Conservation (phyloP, 2,113 vertebrate genomes). For the Indicator maculatus region DNA sequence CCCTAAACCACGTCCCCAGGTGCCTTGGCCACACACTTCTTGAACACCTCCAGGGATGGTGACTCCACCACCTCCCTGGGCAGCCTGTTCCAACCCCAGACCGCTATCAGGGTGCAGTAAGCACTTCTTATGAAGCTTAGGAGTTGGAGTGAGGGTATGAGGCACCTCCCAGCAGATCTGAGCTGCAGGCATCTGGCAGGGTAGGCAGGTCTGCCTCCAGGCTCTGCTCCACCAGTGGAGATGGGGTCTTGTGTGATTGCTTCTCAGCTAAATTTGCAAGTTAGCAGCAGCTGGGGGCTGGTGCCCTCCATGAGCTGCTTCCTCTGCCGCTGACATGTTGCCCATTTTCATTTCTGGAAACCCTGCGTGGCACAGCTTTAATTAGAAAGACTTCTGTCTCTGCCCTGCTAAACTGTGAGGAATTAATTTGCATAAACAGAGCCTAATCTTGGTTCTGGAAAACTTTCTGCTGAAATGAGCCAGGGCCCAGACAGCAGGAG, state of each 20-base stretch:
- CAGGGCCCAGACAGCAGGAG: background rate
- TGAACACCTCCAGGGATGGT: no score
- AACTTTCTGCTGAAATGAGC: background rate
- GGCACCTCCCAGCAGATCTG: background rate
- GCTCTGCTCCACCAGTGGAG: background rate
- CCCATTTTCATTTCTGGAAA: constrained; percentile 32
- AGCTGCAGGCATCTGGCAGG: background rate
- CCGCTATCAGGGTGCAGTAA: background rate
- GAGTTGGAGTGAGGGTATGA: fast-evolving
- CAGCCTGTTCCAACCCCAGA: no score
- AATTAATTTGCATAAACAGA: constrained; percentile 23
- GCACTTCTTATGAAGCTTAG: background rate
- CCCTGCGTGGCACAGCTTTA: constrained; percentile 24
- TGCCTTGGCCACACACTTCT: no score
- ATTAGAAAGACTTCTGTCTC: constrained; percentile 37
- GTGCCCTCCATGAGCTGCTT: background rate
- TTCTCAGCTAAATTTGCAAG: background rate
- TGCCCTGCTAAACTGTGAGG: constrained; percentile 24
- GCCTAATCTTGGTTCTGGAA: background rate
- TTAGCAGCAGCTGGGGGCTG: background rate
- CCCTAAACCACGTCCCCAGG: no score
- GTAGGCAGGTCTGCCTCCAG: background rate
- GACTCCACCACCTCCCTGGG: no score
- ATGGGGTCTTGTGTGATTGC: background rate
- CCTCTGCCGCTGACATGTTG: background rate